These are phyloP conservation scores for Gari tellinella DNA, from an alignment of 2,888 invertebrate species.

Conservation along the genomic window DNA sequence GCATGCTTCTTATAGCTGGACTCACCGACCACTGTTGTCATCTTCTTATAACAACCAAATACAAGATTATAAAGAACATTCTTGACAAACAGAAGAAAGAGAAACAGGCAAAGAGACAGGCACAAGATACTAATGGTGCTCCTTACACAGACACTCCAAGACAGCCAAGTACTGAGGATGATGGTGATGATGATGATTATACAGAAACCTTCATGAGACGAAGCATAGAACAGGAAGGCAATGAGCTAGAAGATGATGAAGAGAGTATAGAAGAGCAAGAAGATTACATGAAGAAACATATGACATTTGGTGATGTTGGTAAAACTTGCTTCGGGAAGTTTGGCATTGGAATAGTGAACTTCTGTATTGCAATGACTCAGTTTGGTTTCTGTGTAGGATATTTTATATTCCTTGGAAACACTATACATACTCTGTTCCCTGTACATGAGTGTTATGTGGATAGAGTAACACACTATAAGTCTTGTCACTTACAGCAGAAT, in stretches of 20 bases:
- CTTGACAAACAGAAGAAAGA: constrained; percentile 19
- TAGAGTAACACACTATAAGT: not conserved
- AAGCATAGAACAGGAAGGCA: constrained; percentile 10
- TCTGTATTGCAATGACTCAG: constrained; percentile 80
- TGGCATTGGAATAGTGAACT: constrained; percentile 77
- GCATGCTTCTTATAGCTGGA: constrained; percentile 76
- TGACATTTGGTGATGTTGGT: constrained; percentile 82
- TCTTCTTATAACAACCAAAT: constrained; percentile 80
- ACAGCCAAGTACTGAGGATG: constrained; percentile 21
- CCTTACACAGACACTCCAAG: constrained; percentile 9
- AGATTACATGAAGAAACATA: constrained; percentile 63
- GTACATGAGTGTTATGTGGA: constrained; percentile 54
- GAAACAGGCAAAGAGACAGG: constrained; percentile 3
- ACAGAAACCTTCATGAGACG: not conserved
- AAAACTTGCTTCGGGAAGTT: constrained; percentile 72
- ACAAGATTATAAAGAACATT: constrained; percentile 66
- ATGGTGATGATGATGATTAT: constrained; percentile 13
- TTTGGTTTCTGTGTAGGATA: constrained; percentile 81
- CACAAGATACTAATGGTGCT: constrained; percentile 1
- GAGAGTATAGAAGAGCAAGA: constrained; percentile 42
- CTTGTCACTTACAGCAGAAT: too few relatives aligned
- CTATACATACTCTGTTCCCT: constrained; percentile 77
- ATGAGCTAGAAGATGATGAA: constrained; percentile 28
- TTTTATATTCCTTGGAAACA: constrained; percentile 82
- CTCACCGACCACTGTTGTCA: constrained; percentile 82